These are phyloP conservation scores for Ormyrus pomaceus DNA, from an alignment of 2,888 invertebrate species.

Conservation along the genomic window DNA sequence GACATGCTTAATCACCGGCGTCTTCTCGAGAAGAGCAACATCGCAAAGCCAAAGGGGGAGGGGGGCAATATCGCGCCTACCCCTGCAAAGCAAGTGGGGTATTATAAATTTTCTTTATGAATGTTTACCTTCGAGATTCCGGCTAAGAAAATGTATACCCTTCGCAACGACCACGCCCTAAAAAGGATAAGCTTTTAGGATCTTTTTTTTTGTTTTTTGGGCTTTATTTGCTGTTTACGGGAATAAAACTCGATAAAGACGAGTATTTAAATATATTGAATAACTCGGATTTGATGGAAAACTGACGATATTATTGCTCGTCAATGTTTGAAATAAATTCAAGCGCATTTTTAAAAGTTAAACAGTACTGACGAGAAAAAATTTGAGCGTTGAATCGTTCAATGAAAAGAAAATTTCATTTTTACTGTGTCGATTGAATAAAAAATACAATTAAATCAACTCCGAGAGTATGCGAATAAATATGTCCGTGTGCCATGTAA, in stretches of 20 bases:
- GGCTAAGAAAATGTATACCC: slow-evolving; percentile 26
- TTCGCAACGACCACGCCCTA: background rate
- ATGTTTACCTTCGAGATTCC: slow-evolving; percentile 35
- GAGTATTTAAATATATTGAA: background rate
- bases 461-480: too few relatives aligned
- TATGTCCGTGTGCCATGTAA: too few relatives aligned
- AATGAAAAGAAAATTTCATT: too few relatives aligned
- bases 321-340: too few relatives aligned
- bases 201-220: too few relatives aligned
- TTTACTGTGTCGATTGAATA: too few relatives aligned
- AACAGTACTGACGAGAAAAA: too few relatives aligned
- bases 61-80: slow-evolving; percentile 30
- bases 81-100: slow-evolving; percentile 21
- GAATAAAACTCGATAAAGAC: background rate
- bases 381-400: too few relatives aligned
- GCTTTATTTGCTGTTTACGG: background rate
- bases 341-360: too few relatives aligned
- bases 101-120: slow-evolving; percentile 49
- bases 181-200: slow-evolving; percentile 3
- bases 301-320: too few relatives aligned
- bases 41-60: background rate
- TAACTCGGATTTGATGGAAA: too few relatives aligned
- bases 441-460: too few relatives aligned
- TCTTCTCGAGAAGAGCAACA: slow-evolving; percentile 8
- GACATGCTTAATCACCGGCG: slow-evolving; percentile 34